Evolutionary conservation across 2,888 invertebrate species (phyloP).

Genomic region (Eupithecia subumbrata): DNA sequence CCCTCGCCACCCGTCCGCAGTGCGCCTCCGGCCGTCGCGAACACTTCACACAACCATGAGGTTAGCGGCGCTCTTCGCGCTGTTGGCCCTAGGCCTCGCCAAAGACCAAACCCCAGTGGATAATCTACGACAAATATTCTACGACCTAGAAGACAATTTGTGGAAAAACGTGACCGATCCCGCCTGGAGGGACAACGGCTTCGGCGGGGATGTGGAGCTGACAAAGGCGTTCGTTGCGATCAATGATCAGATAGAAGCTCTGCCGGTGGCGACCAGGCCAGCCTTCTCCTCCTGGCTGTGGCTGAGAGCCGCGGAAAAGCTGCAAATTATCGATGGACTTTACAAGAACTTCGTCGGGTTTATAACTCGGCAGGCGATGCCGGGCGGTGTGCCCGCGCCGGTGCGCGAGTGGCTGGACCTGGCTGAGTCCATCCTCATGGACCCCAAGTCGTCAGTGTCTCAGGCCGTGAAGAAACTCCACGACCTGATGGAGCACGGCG

Average conservation of each 20-base stretch:
- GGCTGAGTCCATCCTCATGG: conserved; percentile 86
- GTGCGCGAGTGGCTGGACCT: conserved; percentile 84
- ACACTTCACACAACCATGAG: conserved; percentile 63
- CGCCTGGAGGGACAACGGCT: conserved; percentile 63
- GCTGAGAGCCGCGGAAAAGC: conserved; percentile 84
- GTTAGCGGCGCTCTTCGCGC: conserved; percentile 66
- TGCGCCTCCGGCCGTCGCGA: conserved; percentile 62
- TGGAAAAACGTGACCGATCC: conserved; percentile 76
- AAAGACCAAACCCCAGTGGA: conserved; percentile 81
- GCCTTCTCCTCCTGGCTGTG: conserved; percentile 84
- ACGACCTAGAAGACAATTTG: conserved; percentile 82
- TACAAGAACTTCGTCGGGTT: conserved; percentile 87
- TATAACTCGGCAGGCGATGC: conserved; percentile 73
- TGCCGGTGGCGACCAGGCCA: conserved; percentile 60
- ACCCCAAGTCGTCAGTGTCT: conserved; percentile 84
- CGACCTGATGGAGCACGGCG: conserved; percentile 85
- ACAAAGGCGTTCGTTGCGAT: conserved; percentile 84
- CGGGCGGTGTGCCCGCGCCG: conserved; percentile 71
- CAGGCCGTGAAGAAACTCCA: conserved; percentile 84
- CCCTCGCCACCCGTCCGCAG: conserved; percentile 62
- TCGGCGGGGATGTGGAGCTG: conserved; percentile 82
- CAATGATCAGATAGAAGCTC: conserved; percentile 77
- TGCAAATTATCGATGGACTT: conserved; percentile 85
- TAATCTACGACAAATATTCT: conserved; percentile 83
- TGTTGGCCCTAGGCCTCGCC: conserved; percentile 58